These are phyloP conservation scores for Cyrtonyx montezumae DNA, from an alignment of 2,113 vertebrate species.

Conservation along the genomic window DNA sequence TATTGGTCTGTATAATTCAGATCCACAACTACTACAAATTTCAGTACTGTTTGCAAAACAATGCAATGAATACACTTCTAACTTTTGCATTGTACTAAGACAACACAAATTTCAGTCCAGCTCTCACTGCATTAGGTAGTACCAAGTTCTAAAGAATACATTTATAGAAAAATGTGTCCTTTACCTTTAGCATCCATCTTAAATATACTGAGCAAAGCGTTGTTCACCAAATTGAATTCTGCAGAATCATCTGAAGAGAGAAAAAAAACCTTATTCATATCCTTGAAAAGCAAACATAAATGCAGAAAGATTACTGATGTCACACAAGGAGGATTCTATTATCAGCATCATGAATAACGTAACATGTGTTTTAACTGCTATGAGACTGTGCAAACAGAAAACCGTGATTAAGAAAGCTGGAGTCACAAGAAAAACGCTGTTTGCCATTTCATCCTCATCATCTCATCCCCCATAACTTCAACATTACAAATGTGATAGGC, in stretches of 20 bases:
- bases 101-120: neutral
- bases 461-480: neutral
- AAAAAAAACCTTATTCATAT: neutral
- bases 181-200: slow-evolving; percentile 98
- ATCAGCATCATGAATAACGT: neutral
- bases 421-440: neutral
- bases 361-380: neutral
- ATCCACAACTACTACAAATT: neutral
- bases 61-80: neutral
- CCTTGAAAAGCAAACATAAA: neutral
- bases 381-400: neutral
- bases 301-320: neutral
- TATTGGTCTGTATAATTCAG: neutral
- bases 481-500: neutral
- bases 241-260: slow-evolving; percentile 89
- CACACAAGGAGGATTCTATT: neutral
- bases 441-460: neutral
- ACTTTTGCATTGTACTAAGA: neutral
- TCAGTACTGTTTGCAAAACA: neutral
- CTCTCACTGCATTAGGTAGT: neutral
- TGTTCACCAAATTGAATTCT: slow-evolving; percentile 97
- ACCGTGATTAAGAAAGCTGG: neutral
- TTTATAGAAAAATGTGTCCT: neutral
- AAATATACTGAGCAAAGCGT: slow-evolving; percentile 93
- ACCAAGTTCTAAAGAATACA: neutral